Conservation (phyloP, 2,113 vertebrate species). For the Okapia johnstoni region DNA sequence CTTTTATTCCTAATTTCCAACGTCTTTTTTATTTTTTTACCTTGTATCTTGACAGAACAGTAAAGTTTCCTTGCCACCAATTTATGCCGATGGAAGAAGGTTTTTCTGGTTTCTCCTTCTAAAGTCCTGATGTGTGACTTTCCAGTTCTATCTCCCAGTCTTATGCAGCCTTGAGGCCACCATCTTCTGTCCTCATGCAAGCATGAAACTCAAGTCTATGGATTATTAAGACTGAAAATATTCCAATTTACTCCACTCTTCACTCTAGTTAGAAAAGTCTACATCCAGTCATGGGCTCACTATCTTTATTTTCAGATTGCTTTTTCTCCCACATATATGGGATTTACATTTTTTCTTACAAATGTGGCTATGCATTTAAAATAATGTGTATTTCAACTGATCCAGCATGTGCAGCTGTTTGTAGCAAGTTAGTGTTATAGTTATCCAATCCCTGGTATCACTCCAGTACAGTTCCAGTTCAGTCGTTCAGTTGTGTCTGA, state of each 20-base stretch:
- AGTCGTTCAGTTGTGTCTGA: fast-evolving
- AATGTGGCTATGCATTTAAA: not conserved
- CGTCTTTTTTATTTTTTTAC: not conserved
- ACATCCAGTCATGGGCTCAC: not conserved
- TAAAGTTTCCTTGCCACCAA: not conserved
- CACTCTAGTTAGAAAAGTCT: not conserved
- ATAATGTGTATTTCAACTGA: not conserved
- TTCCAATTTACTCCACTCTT: not conserved
- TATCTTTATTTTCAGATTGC: not conserved
- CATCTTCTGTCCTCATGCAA: not conserved
- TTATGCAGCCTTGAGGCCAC: not conserved
- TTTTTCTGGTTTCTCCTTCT: not conserved
- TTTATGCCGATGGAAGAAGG: not conserved
- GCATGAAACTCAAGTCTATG: not conserved
- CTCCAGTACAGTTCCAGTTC: not conserved
- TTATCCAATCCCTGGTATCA: not conserved
- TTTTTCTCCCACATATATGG: not conserved
- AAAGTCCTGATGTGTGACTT: not conserved
- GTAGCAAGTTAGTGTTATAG: not conserved
- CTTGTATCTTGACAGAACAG: not conserved
- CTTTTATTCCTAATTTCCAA: not conserved
- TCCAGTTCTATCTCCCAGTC: not conserved
- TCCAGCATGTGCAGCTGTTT: not conserved
- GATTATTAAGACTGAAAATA: not conserved
- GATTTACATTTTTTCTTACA: not conserved